phyloP scores from a whole-genome alignment of 2,113 vertebrate species.

The Trachemys scripta region DNA sequence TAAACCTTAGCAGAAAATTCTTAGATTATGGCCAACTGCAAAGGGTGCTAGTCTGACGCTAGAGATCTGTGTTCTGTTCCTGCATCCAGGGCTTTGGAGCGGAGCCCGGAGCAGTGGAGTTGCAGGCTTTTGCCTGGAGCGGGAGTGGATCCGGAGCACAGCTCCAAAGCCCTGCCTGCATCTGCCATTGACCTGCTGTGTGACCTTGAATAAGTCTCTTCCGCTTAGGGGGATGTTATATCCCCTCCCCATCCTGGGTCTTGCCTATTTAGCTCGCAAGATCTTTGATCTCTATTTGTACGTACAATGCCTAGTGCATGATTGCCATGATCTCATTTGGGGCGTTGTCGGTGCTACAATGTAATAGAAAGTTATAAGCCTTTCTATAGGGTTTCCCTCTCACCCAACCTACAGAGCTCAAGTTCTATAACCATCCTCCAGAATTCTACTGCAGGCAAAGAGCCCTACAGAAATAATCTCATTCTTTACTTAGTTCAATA shows the following conservation, averaged over 20 bases:
- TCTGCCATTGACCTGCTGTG: neutral
- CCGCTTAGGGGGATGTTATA: fast-evolving
- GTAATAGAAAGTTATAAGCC: neutral
- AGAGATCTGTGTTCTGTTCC: fast-evolving
- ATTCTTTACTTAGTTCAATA: fast-evolving
- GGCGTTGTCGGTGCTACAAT: fast-evolving
- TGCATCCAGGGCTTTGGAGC: neutral
- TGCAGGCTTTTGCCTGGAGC: too few relatives aligned
- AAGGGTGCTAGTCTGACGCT: neutral
- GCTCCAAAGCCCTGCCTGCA: neutral
- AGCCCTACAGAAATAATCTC: neutral
- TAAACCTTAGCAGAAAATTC: neutral
- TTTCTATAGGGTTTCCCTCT: neutral
- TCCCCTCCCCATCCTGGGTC: neutral
- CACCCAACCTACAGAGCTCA: neutral
- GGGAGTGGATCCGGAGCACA: too few relatives aligned
- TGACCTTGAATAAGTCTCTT: neutral
- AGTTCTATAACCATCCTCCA: too few relatives aligned
- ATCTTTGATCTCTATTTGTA: neutral
- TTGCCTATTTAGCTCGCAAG: fast-evolving
- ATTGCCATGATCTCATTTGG: neutral
- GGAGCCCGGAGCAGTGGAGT: too few relatives aligned
- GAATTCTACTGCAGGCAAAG: neutral
- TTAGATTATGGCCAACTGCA: neutral
- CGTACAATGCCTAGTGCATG: neutral